Evolutionary conservation across 2,888 invertebrate species (phyloP).

Genomic region (Argyresthia goedartella): DNA sequence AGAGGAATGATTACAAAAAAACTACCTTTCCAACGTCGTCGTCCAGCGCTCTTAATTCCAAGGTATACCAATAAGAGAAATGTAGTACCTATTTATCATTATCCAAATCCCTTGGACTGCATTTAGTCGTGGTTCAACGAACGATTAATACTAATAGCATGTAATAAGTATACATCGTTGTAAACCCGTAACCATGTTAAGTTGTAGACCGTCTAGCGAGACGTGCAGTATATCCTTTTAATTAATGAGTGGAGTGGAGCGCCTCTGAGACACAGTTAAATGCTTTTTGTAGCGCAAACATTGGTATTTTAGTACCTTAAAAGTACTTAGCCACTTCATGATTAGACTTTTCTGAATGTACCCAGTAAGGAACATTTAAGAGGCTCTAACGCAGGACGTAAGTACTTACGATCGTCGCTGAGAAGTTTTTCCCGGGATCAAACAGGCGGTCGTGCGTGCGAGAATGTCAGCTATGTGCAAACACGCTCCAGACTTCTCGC

Average conservation of each 20-base stretch:
- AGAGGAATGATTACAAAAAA: no score
- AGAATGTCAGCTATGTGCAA: background rate
- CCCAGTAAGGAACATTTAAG: background rate
- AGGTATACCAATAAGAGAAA: no score
- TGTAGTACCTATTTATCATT: no score
- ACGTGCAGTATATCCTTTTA: background rate
- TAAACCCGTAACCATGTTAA: background rate
- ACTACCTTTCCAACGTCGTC: no score
- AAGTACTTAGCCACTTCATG: background rate
- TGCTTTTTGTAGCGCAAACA: background rate
- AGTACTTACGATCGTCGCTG: background rate
- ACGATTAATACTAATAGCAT: background rate
- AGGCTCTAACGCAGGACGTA: no score
- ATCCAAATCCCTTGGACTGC: no score
- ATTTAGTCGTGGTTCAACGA: background rate
- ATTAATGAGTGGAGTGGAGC: background rate
- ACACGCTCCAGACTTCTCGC: background rate
- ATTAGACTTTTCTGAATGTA: background rate
- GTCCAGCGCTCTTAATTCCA: no score
- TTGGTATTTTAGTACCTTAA: background rate
- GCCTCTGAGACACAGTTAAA: background rate
- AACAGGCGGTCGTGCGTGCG: background rate
- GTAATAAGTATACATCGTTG: no score
- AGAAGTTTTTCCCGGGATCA: background rate
- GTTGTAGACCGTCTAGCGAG: background rate